These are phyloP conservation scores for Poecilia wingei DNA, from an alignment of 2,797 vertebrate genomes.

Conservation along the genomic window DNA sequence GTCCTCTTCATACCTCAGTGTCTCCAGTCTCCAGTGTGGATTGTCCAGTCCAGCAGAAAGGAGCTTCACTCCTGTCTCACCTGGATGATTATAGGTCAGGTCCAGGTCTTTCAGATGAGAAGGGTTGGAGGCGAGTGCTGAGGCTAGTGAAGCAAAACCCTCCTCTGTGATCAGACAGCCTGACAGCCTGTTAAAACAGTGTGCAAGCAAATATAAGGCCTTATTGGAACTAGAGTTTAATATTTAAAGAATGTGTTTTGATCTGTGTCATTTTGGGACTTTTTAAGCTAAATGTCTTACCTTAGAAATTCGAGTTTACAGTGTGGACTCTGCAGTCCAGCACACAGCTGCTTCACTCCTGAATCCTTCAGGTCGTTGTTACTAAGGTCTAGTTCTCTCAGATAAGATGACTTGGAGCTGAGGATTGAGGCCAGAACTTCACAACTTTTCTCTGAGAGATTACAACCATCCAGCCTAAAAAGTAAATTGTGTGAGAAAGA, in stretches of 20 bases:
- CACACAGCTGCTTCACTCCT: not conserved
- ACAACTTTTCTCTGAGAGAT: slow-evolving; percentile 14
- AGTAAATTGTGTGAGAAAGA: not conserved
- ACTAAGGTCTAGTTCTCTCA: slow-evolving; percentile 11
- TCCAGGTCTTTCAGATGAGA: not conserved
- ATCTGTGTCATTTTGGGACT: not conserved
- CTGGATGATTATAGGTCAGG: slow-evolving; percentile 11
- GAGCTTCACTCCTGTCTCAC: not conserved
- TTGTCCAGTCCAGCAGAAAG: not conserved
- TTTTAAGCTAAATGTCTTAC: not conserved
- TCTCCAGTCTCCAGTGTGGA: slow-evolving; percentile 1
- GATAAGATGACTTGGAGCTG: slow-evolving; percentile 1
- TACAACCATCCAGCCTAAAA: not conserved
- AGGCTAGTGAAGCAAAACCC: not conserved
- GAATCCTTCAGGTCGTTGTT: slow-evolving; percentile 8
- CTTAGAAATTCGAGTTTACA: slow-evolving; percentile 14
- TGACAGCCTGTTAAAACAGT: not conserved
- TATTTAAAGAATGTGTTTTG: not conserved
- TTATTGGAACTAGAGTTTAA: not conserved
- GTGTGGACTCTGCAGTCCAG: slow-evolving; percentile 3
- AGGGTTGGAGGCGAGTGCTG: not conserved
- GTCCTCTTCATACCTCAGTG: not conserved
- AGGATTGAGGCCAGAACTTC: slow-evolving; percentile 8
- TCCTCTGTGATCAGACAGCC: slow-evolving; percentile 12
- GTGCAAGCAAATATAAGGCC: too few species aligned